Base-by-base conservation (phyloP, 2,797 vertebrate species). In the Lepus townsendii region DNA sequence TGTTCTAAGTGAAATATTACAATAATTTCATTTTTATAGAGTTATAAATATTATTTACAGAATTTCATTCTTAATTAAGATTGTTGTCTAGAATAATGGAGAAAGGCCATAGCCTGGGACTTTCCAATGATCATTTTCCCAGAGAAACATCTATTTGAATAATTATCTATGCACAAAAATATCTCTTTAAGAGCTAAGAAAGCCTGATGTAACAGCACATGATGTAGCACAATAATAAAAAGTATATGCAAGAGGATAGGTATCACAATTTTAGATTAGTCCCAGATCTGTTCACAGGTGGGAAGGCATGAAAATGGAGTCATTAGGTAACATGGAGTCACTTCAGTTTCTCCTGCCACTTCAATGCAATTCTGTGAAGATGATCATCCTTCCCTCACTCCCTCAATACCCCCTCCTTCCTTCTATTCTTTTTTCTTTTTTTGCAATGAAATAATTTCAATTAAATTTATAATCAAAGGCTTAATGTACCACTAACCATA, bases 11-110 rank as follows among this genome's bases (percentile, higher is more conserved):
- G 32, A 82, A 57, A 2, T 32, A 68, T 32, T 75, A 4, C 57
- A 72, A 84, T 47, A 38, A 50, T 73, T 94, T 80, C 11, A 84
- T 73, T 91, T 94, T 66, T 19, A 76, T 52, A 65, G 8, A 76
- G 47, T 0, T 20, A 85, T 47, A 62, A 42, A 73, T 63, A 57
- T 57, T 32, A 7, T 71, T 72, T 60, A 38, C 12, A 90, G 83
- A 78, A 26, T 42, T 47, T 26, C 8, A 47, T 82, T 17, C 32
- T n/a, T 66, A 60, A 65, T 60, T 26, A 47, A 85, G 65, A 57
- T 30, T 73, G 19, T 32, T 62, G 75, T 42, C 63, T 22, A 80
- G 11, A 8, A 2, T 1, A 22, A 16, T 5, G n/a, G 24, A 32
- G 3, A 27, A 89, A 68, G n/a, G 57, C 12, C 22, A 7, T n/a